Percentiles rank a stretch among this genome's conserved stretches.
Conservation (phyloP, 2,113 vertebrate genomes). For the Pardalotus punctatus region DNA sequence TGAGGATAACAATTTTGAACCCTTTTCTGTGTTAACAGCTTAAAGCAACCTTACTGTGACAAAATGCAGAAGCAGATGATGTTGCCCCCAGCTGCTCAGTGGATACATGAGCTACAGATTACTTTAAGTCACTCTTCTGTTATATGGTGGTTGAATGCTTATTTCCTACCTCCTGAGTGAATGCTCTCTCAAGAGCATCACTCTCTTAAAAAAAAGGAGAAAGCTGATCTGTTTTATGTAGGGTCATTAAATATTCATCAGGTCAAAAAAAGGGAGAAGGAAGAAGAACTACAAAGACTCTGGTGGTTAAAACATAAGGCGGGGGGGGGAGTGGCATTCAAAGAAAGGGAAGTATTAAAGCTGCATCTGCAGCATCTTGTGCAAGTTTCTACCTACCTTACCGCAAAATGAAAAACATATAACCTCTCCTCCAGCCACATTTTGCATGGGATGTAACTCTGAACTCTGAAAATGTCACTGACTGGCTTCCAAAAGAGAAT, state of each 20-base stretch:
- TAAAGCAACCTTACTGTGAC: background rate
- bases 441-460: background rate
- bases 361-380: background rate
- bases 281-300: background rate
- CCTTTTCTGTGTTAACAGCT: background rate
- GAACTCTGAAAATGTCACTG: slow-evolving; percentile 39
- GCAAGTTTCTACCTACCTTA: background rate
- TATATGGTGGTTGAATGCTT: background rate
- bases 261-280: background rate
- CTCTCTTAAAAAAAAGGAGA: background rate
- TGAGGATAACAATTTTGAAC: background rate
- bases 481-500: background rate
- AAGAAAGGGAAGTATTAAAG: background rate
- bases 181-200: background rate
- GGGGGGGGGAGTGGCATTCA: background rate
- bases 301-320: background rate
- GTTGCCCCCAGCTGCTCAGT: background rate
- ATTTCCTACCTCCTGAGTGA: background rate
- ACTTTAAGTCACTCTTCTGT: background rate
- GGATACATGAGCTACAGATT: background rate
- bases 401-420: background rate
- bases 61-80: background rate
- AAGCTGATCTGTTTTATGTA: background rate
- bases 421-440: background rate
- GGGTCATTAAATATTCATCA: slow-evolving; percentile 8